phyloP scores from a whole-genome alignment of 2,113 vertebrate genomes.

The Amia ocellicauda region DNA sequence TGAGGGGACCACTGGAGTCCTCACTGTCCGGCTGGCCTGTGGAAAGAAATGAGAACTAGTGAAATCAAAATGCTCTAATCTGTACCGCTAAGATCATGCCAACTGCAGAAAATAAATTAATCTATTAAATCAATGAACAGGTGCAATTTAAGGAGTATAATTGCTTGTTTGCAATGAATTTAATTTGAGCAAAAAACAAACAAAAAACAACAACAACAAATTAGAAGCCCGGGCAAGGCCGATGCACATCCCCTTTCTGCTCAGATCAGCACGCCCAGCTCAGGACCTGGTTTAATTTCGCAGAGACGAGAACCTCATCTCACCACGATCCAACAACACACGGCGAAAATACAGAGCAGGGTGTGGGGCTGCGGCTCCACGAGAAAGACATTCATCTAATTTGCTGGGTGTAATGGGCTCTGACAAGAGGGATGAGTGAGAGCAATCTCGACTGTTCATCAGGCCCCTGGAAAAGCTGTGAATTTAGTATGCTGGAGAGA shows the following conservation, averaged over 20 bases:
- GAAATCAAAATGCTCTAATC: too few relatives aligned
- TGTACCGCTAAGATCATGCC: too few relatives aligned
- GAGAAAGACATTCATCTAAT: slow-evolving; percentile 31
- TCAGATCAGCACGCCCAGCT: background rate
- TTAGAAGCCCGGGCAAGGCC: too few relatives aligned
- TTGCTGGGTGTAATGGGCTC: slow-evolving; percentile 28
- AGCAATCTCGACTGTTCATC: slow-evolving; percentile 30
- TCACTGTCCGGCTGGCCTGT: too few relatives aligned
- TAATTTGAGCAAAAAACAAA: too few relatives aligned
- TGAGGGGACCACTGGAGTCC: too few relatives aligned
- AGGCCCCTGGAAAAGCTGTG: slow-evolving; percentile 29
- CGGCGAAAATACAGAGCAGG: background rate
- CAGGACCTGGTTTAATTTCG: background rate
- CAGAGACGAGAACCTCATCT: background rate
- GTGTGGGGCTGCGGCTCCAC: background rate
- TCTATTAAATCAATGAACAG: too few relatives aligned
- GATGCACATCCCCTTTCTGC: background rate
- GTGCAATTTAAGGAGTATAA: too few relatives aligned
- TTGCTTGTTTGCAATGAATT: too few relatives aligned
- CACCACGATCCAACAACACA: background rate
- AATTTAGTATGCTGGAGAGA: slow-evolving; percentile 37
- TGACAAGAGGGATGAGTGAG: slow-evolving; percentile 32
- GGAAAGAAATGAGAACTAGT: too few relatives aligned
- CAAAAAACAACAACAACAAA: too few relatives aligned
- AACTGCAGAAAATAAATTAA: too few relatives aligned